A percentile compares a stretch with the other conserved stretches of the same genome.
These are phyloP conservation scores for Troides oblongomaculatus DNA, from an alignment of 2,888 invertebrate genomes.

Conservation along the genomic window DNA sequence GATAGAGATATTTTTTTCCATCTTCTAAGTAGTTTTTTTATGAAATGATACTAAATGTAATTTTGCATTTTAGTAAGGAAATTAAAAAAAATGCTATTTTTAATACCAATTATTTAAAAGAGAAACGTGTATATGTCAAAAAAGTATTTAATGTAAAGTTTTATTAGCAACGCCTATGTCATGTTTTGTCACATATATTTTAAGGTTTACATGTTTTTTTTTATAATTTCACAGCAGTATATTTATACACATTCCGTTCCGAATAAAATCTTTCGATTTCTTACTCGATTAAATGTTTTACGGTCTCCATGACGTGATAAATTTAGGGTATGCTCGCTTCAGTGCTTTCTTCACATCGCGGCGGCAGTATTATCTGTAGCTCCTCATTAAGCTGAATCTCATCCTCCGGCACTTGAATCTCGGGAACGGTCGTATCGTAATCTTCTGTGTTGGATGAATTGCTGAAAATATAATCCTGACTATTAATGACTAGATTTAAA, in stretches of 20 bases:
- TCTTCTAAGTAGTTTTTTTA: no score
- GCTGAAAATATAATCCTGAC: slow-evolving; percentile 38
- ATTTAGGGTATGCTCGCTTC: slow-evolving; percentile 33
- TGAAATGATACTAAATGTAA: no score
- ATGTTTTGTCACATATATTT: neutral
- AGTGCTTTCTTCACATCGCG: slow-evolving; percentile 59
- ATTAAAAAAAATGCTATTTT: no score
- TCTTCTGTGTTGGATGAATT: slow-evolving; percentile 51
- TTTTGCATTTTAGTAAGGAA: no score
- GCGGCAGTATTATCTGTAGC: slow-evolving; percentile 69
- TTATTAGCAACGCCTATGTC: neutral
- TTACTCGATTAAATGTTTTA: slow-evolving; percentile 17
- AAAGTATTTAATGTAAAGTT: neutral
- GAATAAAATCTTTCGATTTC: neutral
- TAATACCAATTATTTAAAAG: no score
- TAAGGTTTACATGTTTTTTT: neutral
- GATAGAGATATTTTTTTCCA: no score
- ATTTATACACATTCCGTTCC: neutral
- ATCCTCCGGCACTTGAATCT: slow-evolving; percentile 60
- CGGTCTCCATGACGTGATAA: neutral
- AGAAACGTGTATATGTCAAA: no score
- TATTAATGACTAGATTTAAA: neutral
- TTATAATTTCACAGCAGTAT: neutral
- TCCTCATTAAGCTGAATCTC: slow-evolving; percentile 65
- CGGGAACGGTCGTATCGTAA: slow-evolving; percentile 50